Percentiles rank a stretch among this genome's conserved stretches.
Evolutionary conservation across 2,113 vertebrate genomes (phyloP).

Genomic region (Oplegnathus fasciatus): DNA sequence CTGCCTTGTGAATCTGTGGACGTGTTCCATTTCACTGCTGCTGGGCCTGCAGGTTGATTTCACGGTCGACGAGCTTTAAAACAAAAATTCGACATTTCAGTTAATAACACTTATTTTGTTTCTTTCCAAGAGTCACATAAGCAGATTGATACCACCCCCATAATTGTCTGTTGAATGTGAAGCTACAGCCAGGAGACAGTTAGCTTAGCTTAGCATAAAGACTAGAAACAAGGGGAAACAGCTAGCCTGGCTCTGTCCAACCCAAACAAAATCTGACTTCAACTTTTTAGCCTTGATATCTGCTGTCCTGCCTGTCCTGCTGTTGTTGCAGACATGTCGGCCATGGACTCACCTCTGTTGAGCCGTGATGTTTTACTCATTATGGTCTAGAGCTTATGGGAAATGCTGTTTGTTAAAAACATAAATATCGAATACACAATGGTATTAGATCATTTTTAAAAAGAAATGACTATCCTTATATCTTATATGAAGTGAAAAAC

Average conservation of each 20-base stretch:
- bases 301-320: too few relatives aligned
- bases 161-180: background rate
- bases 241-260: background rate
- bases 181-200: background rate
- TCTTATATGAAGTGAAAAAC: too few relatives aligned
- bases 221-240: background rate
- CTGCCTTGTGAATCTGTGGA: slow-evolving; percentile 4
- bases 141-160: background rate
- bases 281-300: background rate
- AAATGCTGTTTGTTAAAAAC: background rate
- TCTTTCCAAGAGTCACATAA: background rate
- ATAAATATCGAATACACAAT: background rate
- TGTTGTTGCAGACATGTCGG: too few relatives aligned
- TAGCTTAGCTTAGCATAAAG: background rate
- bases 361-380: too few relatives aligned
- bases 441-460: too few relatives aligned
- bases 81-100: background rate
- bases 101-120: background rate
- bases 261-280: background rate
- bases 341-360: background rate
- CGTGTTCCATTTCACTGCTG: background rate
- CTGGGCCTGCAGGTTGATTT: slow-evolving; percentile 21
- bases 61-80: background rate
- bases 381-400: background rate
- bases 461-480: too few relatives aligned